Evolutionary conservation across 2,113 vertebrate species (phyloP).

Genomic region (Gobio gobio): DNA sequence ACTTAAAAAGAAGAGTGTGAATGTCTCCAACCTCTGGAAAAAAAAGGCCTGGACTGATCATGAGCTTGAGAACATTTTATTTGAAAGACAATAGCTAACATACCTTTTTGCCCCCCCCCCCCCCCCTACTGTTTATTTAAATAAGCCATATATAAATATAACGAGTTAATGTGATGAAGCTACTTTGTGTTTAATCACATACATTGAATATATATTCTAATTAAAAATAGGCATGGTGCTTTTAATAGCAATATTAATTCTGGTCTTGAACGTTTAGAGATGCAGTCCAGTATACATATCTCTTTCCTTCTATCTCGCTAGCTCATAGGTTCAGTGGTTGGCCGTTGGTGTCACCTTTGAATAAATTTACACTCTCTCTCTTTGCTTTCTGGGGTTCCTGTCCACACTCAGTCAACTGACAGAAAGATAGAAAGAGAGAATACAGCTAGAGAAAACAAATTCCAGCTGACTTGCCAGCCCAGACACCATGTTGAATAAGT

Average conservation of each 20-base stretch:
- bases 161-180: background rate
- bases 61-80: background rate
- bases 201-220: background rate
- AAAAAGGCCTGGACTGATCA: background rate
- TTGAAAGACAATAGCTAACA: background rate
- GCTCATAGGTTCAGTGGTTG: slow-evolving; percentile 19
- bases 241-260: slow-evolving; percentile 41
- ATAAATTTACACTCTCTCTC: slow-evolving; percentile 33
- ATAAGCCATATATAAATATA: background rate
- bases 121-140: too few relatives aligned
- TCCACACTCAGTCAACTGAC: slow-evolving; percentile 36
- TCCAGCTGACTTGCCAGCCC: slow-evolving; percentile 21
- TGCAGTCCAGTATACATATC: slow-evolving; percentile 54
- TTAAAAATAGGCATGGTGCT: background rate
- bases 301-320: slow-evolving; percentile 44
- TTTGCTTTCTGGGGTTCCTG: slow-evolving; percentile 36
- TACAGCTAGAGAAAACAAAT: slow-evolving; percentile 27
- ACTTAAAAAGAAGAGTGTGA: background rate
- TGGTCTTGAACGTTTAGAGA: slow-evolving; percentile 51
- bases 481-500: slow-evolving; percentile 43
- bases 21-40: too few relatives aligned
- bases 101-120: background rate
- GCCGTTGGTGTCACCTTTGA: slow-evolving; percentile 37
- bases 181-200: background rate
- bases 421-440: slow-evolving; percentile 22